Evolutionary conservation across 2,113 vertebrate genomes (phyloP).

Genomic region (Microtus montanus): DNA sequence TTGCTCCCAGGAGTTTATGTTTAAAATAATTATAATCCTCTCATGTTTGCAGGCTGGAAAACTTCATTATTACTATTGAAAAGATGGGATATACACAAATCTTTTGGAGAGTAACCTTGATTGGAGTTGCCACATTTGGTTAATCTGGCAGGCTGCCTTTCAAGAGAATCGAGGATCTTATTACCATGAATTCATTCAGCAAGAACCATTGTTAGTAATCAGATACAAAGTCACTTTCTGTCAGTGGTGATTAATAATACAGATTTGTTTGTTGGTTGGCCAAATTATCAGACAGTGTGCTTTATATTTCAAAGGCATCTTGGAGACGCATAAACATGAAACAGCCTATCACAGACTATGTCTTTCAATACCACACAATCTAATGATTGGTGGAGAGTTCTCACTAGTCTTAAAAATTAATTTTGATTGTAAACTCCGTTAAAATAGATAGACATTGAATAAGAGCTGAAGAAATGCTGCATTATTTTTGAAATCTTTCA

Average conservation of each 20-base stretch:
- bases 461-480: not conserved
- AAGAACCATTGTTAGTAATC: slow-evolving; percentile 56
- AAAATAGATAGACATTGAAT: not conserved
- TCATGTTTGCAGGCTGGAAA: not conserved
- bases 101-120: slow-evolving; percentile 52
- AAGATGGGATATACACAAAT: slow-evolving; percentile 42
- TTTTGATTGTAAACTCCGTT: not conserved
- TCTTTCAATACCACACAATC: not conserved
- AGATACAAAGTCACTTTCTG: slow-evolving; percentile 56
- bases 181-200: slow-evolving; percentile 62
- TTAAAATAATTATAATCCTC: not conserved
- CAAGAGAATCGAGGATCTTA: slow-evolving; percentile 62
- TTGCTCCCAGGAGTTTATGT: slow-evolving; percentile 8
- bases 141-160: slow-evolving; percentile 62
- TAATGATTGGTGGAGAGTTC: slow-evolving; percentile 31
- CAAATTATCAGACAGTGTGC: slow-evolving; percentile 58
- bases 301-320: slow-evolving; percentile 39
- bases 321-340: slow-evolving; percentile 47
- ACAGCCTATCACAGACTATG: not conserved
- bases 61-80: slow-evolving; percentile 64
- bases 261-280: slow-evolving; percentile 51
- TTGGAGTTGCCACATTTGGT: slow-evolving; percentile 65
- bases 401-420: slow-evolving; percentile 44
- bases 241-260: slow-evolving; percentile 69
- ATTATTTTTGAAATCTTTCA: slow-evolving; percentile 24